Percentiles rank a stretch among this genome's conserved stretches.
Conservation (phyloP, 35 echinoderm and acorn worm species). For the Antedon bifida region DNA sequence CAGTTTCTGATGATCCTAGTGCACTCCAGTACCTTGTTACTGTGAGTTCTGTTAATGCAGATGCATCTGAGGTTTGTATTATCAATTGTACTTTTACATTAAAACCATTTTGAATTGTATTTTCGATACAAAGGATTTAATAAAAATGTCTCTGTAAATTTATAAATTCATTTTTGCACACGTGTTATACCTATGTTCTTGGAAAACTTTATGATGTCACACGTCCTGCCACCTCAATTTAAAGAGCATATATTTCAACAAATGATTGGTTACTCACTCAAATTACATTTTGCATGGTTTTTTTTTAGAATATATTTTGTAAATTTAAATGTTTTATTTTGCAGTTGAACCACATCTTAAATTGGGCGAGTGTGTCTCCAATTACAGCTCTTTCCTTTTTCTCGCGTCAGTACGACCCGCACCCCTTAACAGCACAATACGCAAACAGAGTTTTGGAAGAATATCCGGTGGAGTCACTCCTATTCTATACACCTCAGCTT, state of each 20-base stretch:
- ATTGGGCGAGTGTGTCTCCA: slow-evolving; percentile 67
- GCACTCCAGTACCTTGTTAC: slow-evolving; percentile 85
- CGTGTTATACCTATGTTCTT: too few species aligned
- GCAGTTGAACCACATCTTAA: slow-evolving; percentile 75
- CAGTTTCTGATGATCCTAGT: slow-evolving; percentile 42
- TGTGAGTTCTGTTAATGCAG: slow-evolving; percentile 71
- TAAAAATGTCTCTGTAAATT: too few species aligned
- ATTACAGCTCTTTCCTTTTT: slow-evolving; percentile 70
- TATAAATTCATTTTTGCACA: too few species aligned
- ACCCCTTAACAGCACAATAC: slow-evolving; percentile 85
- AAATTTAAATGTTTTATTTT: background rate
- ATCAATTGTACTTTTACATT: background rate
- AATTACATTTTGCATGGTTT: too few species aligned
- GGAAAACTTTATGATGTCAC: too few species aligned
- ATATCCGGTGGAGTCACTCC: slow-evolving; percentile 64
- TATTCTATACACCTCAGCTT: slow-evolving; percentile 91
- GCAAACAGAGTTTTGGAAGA: slow-evolving; percentile 60
- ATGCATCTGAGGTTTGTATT: slow-evolving; percentile 71
- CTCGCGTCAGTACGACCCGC: slow-evolving; percentile 48
- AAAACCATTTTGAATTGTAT: too few species aligned
- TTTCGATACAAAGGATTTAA: too few species aligned
- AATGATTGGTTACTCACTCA: too few species aligned
- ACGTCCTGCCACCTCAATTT: too few species aligned
- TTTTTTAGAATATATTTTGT: too few species aligned
- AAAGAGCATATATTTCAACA: too few species aligned